Evolutionary conservation across 2,113 vertebrate genomes (phyloP), one percentile per base, ranked within the genome.

Genomic region (Bombycilla garrulus): DNA sequence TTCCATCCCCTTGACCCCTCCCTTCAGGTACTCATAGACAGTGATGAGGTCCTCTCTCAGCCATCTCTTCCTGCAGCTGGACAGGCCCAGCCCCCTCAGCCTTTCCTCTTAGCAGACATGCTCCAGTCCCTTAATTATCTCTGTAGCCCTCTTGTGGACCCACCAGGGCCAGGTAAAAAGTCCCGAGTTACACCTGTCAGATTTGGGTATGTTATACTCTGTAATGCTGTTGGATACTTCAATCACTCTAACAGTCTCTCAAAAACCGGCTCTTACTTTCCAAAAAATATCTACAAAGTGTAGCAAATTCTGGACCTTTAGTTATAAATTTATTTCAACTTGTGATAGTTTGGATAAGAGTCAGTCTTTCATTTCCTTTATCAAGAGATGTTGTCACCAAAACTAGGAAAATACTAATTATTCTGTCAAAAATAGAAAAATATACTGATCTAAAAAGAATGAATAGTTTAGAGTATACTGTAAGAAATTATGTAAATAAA

Each of bases 31-130:
- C 21, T 40, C 2, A 29, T 0, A 21, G 24, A 6, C 14, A 24
- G 2, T 5, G 40, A 19, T 26, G 31, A 12, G 9, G 11, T 22
- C 4, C 8, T 35, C 20, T 36, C 50, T 54, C 42, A 31, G 21
- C 4, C 5, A 1, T 47, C n/a, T 62, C 58, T 56, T 48, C 35
- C 42, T 0, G 0, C 36, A 25, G 22, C 35, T 64, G 17, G 57
- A 31, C 14, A 56, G 21, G 21, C 18, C 5, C 42, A 42, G 5
- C 3, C 1, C 6, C 3, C 31, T 56, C 42, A 26, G 42, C 31
- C 24, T 57, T 57, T 50, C 15, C 42, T 65, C 26, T 33, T 36
- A 26, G 20, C 31, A 72, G 44, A 57, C 31, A 33, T 12, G 15
- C 10, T 57, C 21, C 44, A 44, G 36, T 7, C 44, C 22, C 26